A percentile compares a stretch with the other conserved stretches of the same genome.
These are phyloP conservation scores for Phodopus roborovskii DNA, from an alignment of 2,113 vertebrate genomes.

Conservation along the genomic window DNA sequence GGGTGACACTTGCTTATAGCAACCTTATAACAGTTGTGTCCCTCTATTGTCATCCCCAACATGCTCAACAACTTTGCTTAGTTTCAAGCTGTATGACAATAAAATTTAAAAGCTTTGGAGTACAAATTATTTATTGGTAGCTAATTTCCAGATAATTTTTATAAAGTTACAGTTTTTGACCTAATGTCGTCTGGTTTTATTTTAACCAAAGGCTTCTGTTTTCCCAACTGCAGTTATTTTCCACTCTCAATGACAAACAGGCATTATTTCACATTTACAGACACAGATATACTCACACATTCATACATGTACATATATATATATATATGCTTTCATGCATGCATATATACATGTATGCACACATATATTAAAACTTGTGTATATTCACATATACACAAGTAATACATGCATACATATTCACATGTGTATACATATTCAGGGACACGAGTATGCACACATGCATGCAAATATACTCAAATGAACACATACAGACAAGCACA, in stretches of 20 bases:
- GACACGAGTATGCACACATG: not conserved
- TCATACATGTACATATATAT: not conserved
- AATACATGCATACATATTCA: not conserved
- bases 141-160: slow-evolving; percentile 26
- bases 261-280: not conserved
- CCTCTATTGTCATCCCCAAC: not conserved
- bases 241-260: not conserved
- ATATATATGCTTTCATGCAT: not conserved
- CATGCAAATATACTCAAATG: not conserved
- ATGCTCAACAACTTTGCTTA: not conserved
- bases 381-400: not conserved
- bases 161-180: slow-evolving; percentile 20
- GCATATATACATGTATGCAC: not conserved
- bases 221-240: not conserved
- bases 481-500: not conserved
- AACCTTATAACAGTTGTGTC: not conserved
- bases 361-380: too few relatives aligned
- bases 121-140: not conserved
- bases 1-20: too few relatives aligned
- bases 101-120: not conserved
- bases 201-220: slow-evolving; percentile 45
- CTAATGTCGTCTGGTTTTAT: slow-evolving; percentile 11
- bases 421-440: not conserved
- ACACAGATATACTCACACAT: not conserved
- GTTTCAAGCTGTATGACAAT: not conserved